Base-by-base conservation (phyloP, 2,113 vertebrate genomes). In the Columba janthina region DNA sequence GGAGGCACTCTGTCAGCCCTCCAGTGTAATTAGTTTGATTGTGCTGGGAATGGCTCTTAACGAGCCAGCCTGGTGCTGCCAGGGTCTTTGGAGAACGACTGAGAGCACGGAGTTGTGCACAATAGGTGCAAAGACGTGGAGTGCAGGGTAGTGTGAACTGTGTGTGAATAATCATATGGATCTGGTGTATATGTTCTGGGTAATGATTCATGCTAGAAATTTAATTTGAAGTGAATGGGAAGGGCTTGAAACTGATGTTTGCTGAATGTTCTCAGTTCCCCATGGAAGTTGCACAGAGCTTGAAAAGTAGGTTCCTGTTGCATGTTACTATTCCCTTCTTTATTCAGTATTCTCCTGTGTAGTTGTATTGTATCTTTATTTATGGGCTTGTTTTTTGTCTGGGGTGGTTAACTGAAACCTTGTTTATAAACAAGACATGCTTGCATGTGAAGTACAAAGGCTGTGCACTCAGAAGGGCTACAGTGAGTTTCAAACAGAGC, bases 281-380 rank as follows among this genome's bases (percentile, higher is more conserved):
- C 20, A 2, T 5, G 34, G 84, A 66, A 36, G 32, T 15, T 88
- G 38, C 18, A 16, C 7, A 51, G 78, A 46, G 9, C 51, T 93
- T 50, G 46, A 57, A 48, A 94, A 88, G 20, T 19, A 82, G 69
- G 8, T 61, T 89, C 56, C 28, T 67, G 36, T 51, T 77, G 29
- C 32, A 48, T n/a, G 14, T 81, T 85, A 54, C 48, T 53, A 10
- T 61, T 89, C 10, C 14, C 29, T 67, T 48, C 69, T 75, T 84
- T 69, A 75, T 31, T 89, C 77, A 71, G 50, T 60, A 40, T 87
- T 91, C 62, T 87, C 28, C 61, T 53, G 40, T 15, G 73, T 69
- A 32, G 8, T 81, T 87, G 60, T 75, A 81, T 60, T 95, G 46
- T 65, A 48, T 69, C 76, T 84, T 86, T 89, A 62, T 94, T 93